Base-by-base conservation (phyloP, 2,797 vertebrate species). In the Aselliscus stoliczkanus region DNA sequence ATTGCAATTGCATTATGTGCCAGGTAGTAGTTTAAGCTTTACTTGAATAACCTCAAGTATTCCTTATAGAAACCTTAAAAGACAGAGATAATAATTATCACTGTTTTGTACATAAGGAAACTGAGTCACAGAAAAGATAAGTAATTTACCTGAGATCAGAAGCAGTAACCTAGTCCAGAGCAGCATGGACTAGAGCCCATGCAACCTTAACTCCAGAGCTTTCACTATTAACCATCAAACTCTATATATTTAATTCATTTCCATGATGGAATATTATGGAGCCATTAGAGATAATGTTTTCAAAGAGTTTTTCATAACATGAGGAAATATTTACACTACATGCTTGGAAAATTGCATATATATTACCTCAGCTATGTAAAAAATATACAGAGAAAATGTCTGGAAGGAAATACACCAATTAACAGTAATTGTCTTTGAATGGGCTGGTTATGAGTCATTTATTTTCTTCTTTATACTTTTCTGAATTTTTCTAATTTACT, bases 361-460 rank as follows among this genome's bases (percentile, higher is more conserved):
- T 96, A 90, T 86, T 94, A 98, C 96, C 96, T 97, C 94, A 94
- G 80, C 90, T 88, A 88, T 94, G 31, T 92, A 77, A 96, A 97
- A 96, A 97, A 94, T 93, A 94, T 73, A 94, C 81, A 87, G 92
- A 95, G 95, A 94, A 96, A 96, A 96, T 58, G 94, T 77, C 95
- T 95, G 64, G 82, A 95, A 97, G 92, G 75, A 96, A 97, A 95
- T 90, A 94, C 44, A 86, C 75, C 90, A 97, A 97, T 96, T 97
- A 97, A 93, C 81, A 88, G 85, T 97, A 96, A 96, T 97, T 97
- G 97, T 88, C 93, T 96, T 97, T 83, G 94, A 97, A 94, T 97
- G 82, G 64, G 94, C 83, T 88, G 58, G 90, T 90, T 97, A 96
- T 95, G 96, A 97, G 93, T 95, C 96, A 97, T 95, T 97, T 96